Conservation (phyloP, 2,797 vertebrate species). For the Epinephelus malabaricus region DNA sequence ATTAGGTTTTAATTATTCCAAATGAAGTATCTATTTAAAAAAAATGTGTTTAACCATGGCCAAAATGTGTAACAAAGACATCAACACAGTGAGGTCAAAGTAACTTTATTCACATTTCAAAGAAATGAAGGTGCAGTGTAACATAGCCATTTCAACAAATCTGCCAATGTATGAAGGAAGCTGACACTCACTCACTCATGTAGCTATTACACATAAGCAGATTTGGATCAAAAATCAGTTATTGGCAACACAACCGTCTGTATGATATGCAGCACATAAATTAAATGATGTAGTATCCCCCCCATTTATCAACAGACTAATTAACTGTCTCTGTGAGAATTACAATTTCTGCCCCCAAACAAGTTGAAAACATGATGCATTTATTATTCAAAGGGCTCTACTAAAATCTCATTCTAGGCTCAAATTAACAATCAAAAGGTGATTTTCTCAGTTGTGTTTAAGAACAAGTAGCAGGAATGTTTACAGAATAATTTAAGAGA, state of each 20-base stretch:
- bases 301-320: constrained; percentile 17
- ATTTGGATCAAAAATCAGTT: constrained; percentile 21
- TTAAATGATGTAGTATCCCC: not conserved
- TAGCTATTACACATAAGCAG: constrained; percentile 22
- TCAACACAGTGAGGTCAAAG: constrained; percentile 32
- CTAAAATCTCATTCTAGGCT: constrained; percentile 51
- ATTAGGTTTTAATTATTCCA: too few relatives aligned
- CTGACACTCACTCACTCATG: constrained; percentile 17
- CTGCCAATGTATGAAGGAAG: constrained; percentile 8
- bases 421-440: constrained; percentile 12
- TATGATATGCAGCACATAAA: constrained; percentile 34
- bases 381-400: constrained; percentile 13
- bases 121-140: constrained; percentile 16
- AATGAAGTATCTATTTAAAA: not conserved
- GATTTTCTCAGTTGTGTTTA: constrained; percentile 15
- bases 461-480: constrained; percentile 41
- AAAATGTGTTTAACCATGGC: not conserved
- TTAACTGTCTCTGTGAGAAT: not conserved
- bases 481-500: constrained; percentile 34
- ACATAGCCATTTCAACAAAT: constrained; percentile 20
- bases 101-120: constrained; percentile 68
- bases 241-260: constrained; percentile 6
- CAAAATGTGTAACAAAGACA: not conserved
- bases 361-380: constrained; percentile 11
- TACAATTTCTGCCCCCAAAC: not conserved